phyloP scores from a whole-genome alignment of 2,888 invertebrate genomes.

The Lycocerus yunnanus region DNA sequence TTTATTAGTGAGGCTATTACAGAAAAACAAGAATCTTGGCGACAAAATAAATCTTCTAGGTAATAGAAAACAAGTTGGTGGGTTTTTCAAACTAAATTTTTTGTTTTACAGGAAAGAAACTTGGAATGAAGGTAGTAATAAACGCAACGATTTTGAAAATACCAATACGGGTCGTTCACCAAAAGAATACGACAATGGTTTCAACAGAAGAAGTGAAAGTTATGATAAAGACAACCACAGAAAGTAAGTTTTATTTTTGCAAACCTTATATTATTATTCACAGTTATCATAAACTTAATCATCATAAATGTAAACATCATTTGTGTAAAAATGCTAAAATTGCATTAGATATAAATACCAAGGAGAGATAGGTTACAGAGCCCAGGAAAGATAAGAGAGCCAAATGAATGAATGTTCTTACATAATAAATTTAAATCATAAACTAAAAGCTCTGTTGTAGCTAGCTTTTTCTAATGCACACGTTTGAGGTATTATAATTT shows the following conservation, averaged over 20 bases:
- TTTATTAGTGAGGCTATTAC: background rate
- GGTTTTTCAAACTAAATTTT: background rate
- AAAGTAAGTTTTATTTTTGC: background rate
- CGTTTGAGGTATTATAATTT: too few relatives aligned
- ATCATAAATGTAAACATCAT: too few relatives aligned
- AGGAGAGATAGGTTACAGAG: too few relatives aligned
- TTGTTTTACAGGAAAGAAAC: background rate
- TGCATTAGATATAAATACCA: too few relatives aligned
- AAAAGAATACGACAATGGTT: background rate
- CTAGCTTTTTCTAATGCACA: too few relatives aligned
- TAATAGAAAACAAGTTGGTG: background rate
- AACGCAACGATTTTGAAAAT: slow-evolving; percentile 5
- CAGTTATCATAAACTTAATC: too few relatives aligned
- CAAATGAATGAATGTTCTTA: too few relatives aligned
- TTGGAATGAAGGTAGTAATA: background rate
- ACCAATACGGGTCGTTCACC: background rate
- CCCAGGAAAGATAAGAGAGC: too few relatives aligned
- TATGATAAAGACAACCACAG: background rate
- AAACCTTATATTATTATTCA: background rate
- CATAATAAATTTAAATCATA: too few relatives aligned
- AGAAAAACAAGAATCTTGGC: slow-evolving; percentile 12
- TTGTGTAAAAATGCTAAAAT: too few relatives aligned
- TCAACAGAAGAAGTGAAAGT: background rate
- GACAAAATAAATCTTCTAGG: slow-evolving; percentile 29
- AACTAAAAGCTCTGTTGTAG: too few relatives aligned